phyloP scores from a whole-genome alignment of 2,797 vertebrate species.

The Loriculus beryllinus region DNA sequence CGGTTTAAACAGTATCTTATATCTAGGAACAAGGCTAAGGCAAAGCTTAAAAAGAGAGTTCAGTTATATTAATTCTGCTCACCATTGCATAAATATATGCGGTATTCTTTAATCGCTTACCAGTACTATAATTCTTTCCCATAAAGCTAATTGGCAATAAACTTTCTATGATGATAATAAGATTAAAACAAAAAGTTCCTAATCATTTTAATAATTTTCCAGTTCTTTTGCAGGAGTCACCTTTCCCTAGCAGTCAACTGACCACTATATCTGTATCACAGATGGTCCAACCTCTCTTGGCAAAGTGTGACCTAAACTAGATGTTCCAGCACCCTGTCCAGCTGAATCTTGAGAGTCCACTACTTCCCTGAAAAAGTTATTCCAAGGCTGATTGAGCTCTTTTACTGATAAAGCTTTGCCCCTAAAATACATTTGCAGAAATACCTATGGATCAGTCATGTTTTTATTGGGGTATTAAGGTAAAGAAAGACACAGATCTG shows the following conservation, averaged over 20 bases:
- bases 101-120: constrained; percentile 49
- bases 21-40: constrained; percentile 28
- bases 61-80: background rate
- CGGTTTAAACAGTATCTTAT: constrained; percentile 16
- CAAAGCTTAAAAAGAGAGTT: constrained; percentile 22
- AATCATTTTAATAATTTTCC: background rate
- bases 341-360: background rate
- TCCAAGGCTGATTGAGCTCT: background rate
- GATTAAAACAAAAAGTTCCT: background rate
- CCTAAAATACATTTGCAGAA: background rate
- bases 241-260: background rate
- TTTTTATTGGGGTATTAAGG: background rate
- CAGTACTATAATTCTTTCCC: constrained; percentile 29
- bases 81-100: constrained; percentile 30
- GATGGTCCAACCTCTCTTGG: background rate
- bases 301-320: background rate
- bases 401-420: background rate
- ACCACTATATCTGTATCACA: background rate
- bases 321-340: background rate
- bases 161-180: background rate
- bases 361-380: background rate
- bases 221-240: background rate
- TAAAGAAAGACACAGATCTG: background rate
- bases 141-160: constrained; percentile 68
- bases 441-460: background rate